Percentiles rank a stretch among this genome's conserved stretches.
Conservation (phyloP, 1,140 invertebrate species). For the Eriosoma lanigerum region DNA sequence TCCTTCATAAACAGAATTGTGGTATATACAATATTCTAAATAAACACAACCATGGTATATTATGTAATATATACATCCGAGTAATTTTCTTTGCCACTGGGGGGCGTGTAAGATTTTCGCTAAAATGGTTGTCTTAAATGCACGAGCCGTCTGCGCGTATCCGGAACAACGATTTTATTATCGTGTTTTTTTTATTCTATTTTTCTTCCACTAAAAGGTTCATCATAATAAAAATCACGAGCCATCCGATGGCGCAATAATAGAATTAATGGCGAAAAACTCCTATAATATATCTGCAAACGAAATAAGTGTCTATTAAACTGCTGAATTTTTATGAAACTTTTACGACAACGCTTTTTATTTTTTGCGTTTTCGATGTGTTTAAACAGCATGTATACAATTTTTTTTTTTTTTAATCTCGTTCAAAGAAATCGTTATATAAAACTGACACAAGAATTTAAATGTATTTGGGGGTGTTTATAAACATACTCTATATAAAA, state of each 20-base stretch:
- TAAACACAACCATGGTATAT: too few relatives aligned
- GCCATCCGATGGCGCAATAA: constrained; percentile 12
- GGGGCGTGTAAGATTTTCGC: constrained; percentile 13
- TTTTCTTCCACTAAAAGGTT: constrained; percentile 38
- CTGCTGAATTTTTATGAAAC: constrained; percentile 33
- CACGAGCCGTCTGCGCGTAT: background rate
- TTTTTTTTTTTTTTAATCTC: constrained; percentile 23
- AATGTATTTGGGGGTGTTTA: background rate
- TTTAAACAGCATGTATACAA: too few relatives aligned
- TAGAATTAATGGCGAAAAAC: constrained; percentile 48
- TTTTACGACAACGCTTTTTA: constrained; percentile 41
- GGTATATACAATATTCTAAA: background rate
- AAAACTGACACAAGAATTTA: constrained; percentile 20
- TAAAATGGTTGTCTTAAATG: constrained; percentile 34
- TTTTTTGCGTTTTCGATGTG: background rate
- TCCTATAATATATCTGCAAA: background rate
- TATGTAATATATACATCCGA: background rate
- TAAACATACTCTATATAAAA: background rate
- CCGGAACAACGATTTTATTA: constrained; percentile 30
- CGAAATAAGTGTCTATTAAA: constrained; percentile 39
- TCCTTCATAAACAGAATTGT: too few relatives aligned
- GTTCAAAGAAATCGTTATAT: constrained; percentile 1
- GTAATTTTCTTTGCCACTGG: background rate
- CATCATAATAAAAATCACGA: constrained; percentile 45
- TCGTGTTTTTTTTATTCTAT: constrained; percentile 12